Base-by-base conservation (phyloP, 2,888 invertebrate genomes). In the Oeneis ivallda region DNA sequence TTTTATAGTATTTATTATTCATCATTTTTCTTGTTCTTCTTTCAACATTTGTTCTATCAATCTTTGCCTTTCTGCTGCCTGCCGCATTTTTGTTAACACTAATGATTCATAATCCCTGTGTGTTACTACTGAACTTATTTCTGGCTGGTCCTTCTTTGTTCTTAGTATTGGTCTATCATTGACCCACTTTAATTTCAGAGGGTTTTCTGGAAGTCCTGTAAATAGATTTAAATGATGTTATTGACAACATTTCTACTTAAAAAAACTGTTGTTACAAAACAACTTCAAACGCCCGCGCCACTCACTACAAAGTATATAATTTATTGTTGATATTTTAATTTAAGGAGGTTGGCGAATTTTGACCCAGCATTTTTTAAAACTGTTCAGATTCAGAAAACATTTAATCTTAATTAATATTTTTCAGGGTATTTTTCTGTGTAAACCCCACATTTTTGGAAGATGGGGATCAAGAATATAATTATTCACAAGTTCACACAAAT, bases 41-140 rank as follows among this genome's bases (percentile, higher is more conserved):
- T 92, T 92, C 82, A 93, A 82, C 93, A 96, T 94, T 89, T 95
- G 92, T 76, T 94, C 94, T 75, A 95, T 95, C 70, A 96, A 77
- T 68, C 92, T 93, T 85, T 96, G 97, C 62, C 97, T 93, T 86
- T 98, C 97, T 78, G 97, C 96, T 5, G 97, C 97, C 90, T 96
- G 96, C 67, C 96, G 92, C 90, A 98, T 89, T 87, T 95, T 96
- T 68, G 94, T 94, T 73, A 98, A 85, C 2, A 97, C 97, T 19
- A 96, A 77, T 77, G 94, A 95, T 86, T 98, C 98, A 89, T 95
- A 97, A 82, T 98, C 97, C 69, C 93, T 92, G 52, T 95, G 94
- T 39, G 93, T 93, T 64, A 93, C 86, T 41, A 93, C 81, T 67
- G 91, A 82, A 50, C 92, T 83, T 8, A 47, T 50, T 19, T 6